Conservation (phyloP, 2,888 invertebrate genomes). For the Scotopteryx bipunctaria region DNA sequence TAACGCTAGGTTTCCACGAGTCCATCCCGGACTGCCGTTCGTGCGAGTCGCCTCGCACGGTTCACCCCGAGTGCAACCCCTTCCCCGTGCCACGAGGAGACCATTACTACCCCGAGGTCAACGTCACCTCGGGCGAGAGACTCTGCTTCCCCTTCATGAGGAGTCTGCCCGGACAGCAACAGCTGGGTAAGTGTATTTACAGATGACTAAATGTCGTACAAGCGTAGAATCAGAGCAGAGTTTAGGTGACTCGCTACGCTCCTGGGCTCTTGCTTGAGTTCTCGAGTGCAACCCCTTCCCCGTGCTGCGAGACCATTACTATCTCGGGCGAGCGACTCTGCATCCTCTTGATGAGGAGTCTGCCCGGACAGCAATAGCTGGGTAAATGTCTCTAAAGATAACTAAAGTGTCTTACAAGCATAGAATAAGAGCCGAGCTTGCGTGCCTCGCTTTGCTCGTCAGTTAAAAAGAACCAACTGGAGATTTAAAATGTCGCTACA, state of each 20-base stretch:
- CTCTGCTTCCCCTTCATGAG: constrained; percentile 97
- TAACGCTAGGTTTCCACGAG: constrained; percentile 88
- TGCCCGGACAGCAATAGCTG: constrained; percentile 94
- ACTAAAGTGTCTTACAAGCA: no score
- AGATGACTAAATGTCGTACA: no score
- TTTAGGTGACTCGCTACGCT: no score
- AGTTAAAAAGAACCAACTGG: no score
- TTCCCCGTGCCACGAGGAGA: constrained; percentile 95
- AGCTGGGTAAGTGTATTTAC: constrained; percentile 80
- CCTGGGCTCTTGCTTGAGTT: no score
- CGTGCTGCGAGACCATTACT: constrained; percentile 94
- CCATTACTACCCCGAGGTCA: constrained; percentile 94
- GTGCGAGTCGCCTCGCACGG: constrained; percentile 93
- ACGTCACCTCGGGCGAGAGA: constrained; percentile 91
- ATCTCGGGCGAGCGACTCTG: constrained; percentile 93
- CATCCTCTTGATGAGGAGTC: constrained; percentile 96
- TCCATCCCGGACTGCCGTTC: constrained; percentile 95
- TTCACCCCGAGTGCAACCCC: constrained; percentile 97
- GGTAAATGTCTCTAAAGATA: constrained; percentile 64
- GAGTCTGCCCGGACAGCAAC: constrained; percentile 95
- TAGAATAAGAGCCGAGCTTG: no score
- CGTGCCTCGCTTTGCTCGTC: no score
- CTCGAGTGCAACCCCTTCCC: constrained; percentile 97
- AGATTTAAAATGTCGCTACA: no score
- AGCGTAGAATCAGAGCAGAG: no score